Evolutionary conservation across 2,888 invertebrate genomes (phyloP).

Genomic region (Eutolmus rufibarbis): DNA sequence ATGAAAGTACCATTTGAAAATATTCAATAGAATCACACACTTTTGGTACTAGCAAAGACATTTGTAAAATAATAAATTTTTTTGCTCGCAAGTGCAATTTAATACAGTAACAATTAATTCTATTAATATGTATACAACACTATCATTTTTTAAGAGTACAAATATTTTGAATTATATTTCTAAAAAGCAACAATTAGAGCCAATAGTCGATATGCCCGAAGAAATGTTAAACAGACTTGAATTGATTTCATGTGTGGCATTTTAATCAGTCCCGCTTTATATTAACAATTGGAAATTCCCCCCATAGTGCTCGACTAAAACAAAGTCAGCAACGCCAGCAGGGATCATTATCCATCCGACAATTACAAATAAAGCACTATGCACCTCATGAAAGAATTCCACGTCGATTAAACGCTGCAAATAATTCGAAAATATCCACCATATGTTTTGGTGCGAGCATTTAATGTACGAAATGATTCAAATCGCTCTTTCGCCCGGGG

Average conservation of each 20-base stretch:
- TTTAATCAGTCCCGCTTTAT: not conserved
- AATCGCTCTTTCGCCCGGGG: slow-evolving; percentile 8
- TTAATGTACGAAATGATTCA: slow-evolving; percentile 6
- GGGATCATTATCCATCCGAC: not conserved
- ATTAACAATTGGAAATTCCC: not conserved
- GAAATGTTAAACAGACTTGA: not conserved
- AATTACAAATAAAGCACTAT: not conserved
- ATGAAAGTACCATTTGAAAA: too few relatives aligned
- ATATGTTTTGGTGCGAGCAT: not conserved
- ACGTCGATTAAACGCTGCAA: slow-evolving; percentile 15
- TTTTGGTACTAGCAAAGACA: too few relatives aligned
- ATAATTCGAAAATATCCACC: slow-evolving; percentile 12
- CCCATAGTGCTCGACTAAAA: not conserved
- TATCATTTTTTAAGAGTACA: too few relatives aligned
- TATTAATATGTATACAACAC: too few relatives aligned
- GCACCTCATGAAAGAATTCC: not conserved
- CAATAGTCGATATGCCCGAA: not conserved
- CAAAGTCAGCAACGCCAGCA: not conserved
- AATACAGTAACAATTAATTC: too few relatives aligned
- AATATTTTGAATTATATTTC: not conserved
- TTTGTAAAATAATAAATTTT: too few relatives aligned
- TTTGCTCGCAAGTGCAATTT: too few relatives aligned
- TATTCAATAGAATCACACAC: too few relatives aligned
- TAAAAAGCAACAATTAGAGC: not conserved
- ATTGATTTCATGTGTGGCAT: not conserved